phyloP scores from a whole-genome alignment of 2,888 invertebrate genomes.

The Tipula confusa region DNA sequence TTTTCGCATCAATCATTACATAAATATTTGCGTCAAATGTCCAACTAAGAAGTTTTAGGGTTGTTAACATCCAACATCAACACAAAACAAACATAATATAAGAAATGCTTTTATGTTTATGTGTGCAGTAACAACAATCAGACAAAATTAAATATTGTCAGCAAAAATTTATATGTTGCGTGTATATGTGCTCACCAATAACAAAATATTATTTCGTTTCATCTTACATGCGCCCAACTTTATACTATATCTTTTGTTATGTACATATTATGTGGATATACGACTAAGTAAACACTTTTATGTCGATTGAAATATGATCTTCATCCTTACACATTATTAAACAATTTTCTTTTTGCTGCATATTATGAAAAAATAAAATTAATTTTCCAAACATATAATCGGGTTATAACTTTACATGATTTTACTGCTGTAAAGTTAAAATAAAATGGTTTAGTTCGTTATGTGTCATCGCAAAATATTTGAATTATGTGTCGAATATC shows the following conservation, averaged over 20 bases:
- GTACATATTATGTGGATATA: neutral
- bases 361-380: neutral
- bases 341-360: neutral
- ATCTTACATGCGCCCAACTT: neutral
- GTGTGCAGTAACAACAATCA: neutral
- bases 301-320: conserved; percentile 4
- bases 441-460: neutral
- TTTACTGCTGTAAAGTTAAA: neutral
- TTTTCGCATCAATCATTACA: neutral
- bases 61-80: neutral
- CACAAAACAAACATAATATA: neutral
- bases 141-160: neutral
- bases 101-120: neutral
- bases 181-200: neutral
- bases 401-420: neutral
- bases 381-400: neutral
- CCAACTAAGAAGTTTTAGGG: neutral
- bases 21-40: neutral
- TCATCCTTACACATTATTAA: neutral
- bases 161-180: neutral
- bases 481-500: neutral
- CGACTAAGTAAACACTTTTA: neutral
- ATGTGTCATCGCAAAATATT: neutral
- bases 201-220: neutral
- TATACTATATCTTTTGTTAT: no score